Evolutionary conservation across 2,888 invertebrate species (phyloP), one percentile per base, ranked within the genome.

Genomic region (Sinhomidia bicolor): DNA sequence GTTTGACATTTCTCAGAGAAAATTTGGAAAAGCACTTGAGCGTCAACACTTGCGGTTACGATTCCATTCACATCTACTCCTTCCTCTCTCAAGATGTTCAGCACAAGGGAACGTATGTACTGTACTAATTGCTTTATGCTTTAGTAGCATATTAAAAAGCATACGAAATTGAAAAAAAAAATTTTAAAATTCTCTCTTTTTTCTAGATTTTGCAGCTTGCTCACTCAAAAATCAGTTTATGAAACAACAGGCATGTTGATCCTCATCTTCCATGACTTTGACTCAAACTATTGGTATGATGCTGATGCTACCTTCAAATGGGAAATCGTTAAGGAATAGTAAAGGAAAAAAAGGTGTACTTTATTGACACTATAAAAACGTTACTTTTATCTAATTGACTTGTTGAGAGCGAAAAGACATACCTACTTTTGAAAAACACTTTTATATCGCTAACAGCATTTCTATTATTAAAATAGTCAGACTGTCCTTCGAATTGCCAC

Each of bases 161-260:
- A 54, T 54, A 54, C 17, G 2, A 44, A 44, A 1, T 4, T 54
- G n/a, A n/a, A n/a, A n/a, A n/a, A n/a, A n/a, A n/a, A n/a, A n/a
- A n/a, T n/a, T n/a, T n/a, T n/a, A n/a, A n/a, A n/a, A n/a, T n/a
- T n/a, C n/a, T n/a, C n/a, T n/a, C n/a, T n/a, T n/a, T n/a, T n/a
- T n/a, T n/a, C n/a, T n/a, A 81, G 81, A 14, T 81, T 81, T 14
- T 81, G 81, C 65, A 12, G n/a, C 20, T 0, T 41, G 10, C 20
- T 36, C 1, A 17, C 7, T n/a, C 62, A 81, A 23, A 62, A 57
- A 32, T 81, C 65, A 7, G 36, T 62, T 0, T 81, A n/a, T 20
- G 5, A 23, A 14, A 62, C 81, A 0, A 62, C 17, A 6, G 81
- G 81, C 10, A 23, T 81, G 12, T 20, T 65, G 0, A 81, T 81